Base-by-base conservation (phyloP, 2,888 invertebrate species). In the Amphiduros pacificus region DNA sequence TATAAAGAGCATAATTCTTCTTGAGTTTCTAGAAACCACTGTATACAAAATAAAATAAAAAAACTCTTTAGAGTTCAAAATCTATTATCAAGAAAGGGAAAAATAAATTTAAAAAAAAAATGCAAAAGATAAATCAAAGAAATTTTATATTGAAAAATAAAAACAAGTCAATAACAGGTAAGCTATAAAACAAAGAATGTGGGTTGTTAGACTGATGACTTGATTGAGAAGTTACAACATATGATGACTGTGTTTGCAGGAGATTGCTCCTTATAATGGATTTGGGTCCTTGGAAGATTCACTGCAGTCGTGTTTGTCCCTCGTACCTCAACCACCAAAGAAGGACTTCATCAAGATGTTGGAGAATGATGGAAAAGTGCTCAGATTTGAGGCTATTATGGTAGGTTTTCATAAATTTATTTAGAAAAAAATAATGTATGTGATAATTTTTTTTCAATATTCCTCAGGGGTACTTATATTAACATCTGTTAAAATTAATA, bases 281-380 rank as follows among this genome's bases (percentile, higher is more conserved):
- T 87, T 90, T 69, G 92, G 92, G 1, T 85, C 89, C 17, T 86
- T 91, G 2, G 91, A 92, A 78, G 92, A 93, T 77, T 89, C 91
- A 0, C 79, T 91, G 31, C 88, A 89, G 74, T 89, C 89, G 24
- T 91, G 90, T 76, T 85, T 87, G 71, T 87, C 88, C 0, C 85
- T 92, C 56, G 77, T 89, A 36, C 90, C 90, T 3, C 89, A 89
- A 74, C 86, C 89, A 1, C 91, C 91, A 0, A 88, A 87, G 76
- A 89, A 90, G 77, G 90, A 91, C 79, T 85, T 90, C 66, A 86
- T 91, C 68, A 89, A 89, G 75, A 89, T 90, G 79, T 85, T 92
- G 60, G 84, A 89, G 26, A 91, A 92, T 79, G 89, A 82, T 62
- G 80, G 82, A 75, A 78, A 77, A 85, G 86, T 87, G 55, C 84